phyloP scores from a whole-genome alignment of 2,113 vertebrate species.

The Carassius carassius region DNA sequence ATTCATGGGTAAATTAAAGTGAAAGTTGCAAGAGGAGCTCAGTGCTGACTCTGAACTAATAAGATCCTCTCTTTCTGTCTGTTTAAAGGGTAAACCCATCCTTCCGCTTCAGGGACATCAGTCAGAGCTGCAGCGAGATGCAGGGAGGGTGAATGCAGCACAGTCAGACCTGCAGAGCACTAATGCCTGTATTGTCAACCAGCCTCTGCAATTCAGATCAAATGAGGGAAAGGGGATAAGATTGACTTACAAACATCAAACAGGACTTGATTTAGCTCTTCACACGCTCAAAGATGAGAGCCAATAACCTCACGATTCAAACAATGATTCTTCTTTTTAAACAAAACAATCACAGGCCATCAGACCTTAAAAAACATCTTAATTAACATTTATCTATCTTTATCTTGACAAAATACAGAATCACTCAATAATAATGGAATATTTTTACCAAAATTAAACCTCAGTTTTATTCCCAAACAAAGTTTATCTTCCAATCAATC shows the following conservation, averaged over 20 bases:
- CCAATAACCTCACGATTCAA: slow-evolving; percentile 17
- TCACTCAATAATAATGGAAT: background rate
- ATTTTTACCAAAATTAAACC: background rate
- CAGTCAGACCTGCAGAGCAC: slow-evolving; percentile 70
- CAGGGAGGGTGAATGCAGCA: slow-evolving; percentile 71
- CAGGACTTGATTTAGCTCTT: slow-evolving; percentile 36
- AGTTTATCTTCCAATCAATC: background rate
- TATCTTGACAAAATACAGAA: background rate
- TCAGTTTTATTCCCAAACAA: background rate
- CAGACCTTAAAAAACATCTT: background rate
- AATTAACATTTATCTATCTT: background rate
- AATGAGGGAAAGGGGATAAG: slow-evolving; percentile 53
- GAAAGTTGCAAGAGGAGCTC: slow-evolving; percentile 38
- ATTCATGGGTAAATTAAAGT: slow-evolving; percentile 35
- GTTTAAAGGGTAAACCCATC: slow-evolving; percentile 68
- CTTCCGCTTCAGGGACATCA: slow-evolving; percentile 80
- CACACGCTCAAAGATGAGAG: slow-evolving; percentile 34
- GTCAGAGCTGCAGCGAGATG: slow-evolving; percentile 68
- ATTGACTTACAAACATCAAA: slow-evolving; percentile 48
- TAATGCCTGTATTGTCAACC: slow-evolving; percentile 75
- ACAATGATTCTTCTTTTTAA: slow-evolving; percentile 17
- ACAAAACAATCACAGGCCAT: background rate
- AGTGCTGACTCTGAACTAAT: slow-evolving; percentile 30
- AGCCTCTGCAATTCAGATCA: slow-evolving; percentile 67
- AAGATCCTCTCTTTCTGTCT: slow-evolving; percentile 36